Evolutionary conservation across 2,888 invertebrate species (phyloP).

Genomic region (Drosophila anceps): DNA sequence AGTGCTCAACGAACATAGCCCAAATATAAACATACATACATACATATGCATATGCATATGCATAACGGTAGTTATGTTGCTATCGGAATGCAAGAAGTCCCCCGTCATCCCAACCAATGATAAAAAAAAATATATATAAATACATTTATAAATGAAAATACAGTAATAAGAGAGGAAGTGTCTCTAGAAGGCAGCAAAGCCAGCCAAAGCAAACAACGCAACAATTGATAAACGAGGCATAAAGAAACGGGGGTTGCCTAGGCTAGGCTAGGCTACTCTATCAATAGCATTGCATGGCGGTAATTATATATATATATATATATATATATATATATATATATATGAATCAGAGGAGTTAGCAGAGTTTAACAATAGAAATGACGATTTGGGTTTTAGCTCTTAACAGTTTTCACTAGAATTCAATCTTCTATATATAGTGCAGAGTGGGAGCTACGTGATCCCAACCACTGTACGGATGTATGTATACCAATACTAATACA

Average conservation of each 20-base stretch:
- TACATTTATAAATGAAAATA: constrained; percentile 31
- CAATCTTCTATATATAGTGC: constrained; percentile 20
- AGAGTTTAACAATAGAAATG: constrained; percentile 44
- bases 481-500: background rate
- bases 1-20: constrained; percentile 21
- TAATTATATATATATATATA: constrained; percentile 13
- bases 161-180: constrained; percentile 64
- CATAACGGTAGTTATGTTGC: constrained; percentile 57
- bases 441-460: constrained; percentile 48
- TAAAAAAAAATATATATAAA: constrained; percentile 24
- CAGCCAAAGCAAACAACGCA: constrained; percentile 7
- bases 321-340: constrained; percentile 13
- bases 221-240: constrained; percentile 66
- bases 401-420: constrained; percentile 19
- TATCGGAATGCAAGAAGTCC: constrained; percentile 18
- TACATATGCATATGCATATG: constrained; percentile 1
- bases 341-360: constrained; percentile 38
- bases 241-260: constrained; percentile 32
- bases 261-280: constrained; percentile 42
- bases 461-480: background rate
- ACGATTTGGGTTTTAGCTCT: constrained; percentile 24
- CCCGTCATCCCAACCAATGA: constrained; percentile 33
- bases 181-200: constrained; percentile 40
- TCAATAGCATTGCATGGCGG: constrained; percentile 50
- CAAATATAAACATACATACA: constrained; percentile 25